These are phyloP conservation scores for Tupaia tana DNA, from an alignment of 2,113 vertebrate species.

Conservation along the genomic window DNA sequence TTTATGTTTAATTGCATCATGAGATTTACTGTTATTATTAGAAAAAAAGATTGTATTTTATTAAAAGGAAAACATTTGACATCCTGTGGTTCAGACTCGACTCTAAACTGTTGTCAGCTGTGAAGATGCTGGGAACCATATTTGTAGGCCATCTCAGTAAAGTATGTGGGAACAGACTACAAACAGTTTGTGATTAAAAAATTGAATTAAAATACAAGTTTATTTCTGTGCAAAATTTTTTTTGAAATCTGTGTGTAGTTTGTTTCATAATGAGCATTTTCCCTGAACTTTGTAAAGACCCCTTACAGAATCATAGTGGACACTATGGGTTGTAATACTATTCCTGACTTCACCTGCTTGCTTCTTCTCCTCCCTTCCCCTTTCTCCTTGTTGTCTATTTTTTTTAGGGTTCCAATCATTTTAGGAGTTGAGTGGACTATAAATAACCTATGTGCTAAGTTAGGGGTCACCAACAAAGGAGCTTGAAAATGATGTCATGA, in stretches of 20 bases:
- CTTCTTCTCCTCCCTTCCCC: not conserved
- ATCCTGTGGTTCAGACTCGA: not conserved
- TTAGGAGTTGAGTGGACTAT: not conserved
- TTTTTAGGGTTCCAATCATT: not conserved
- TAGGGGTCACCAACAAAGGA: not conserved
- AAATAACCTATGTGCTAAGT: not conserved
- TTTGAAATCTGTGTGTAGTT: too few relatives aligned
- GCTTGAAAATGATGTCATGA: not conserved
- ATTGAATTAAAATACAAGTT: too few relatives aligned
- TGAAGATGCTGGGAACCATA: not conserved
- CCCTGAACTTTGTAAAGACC: too few relatives aligned
- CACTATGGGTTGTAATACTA: not conserved
- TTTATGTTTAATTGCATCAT: slow-evolving; percentile 14
- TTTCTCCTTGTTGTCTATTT: not conserved
- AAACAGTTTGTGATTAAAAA: too few relatives aligned
- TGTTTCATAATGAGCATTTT: too few relatives aligned
- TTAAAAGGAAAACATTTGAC: not conserved
- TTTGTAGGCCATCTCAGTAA: not conserved
- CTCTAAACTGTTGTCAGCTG: not conserved
- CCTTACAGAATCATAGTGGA: not conserved
- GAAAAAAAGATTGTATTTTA: slow-evolving; percentile 2
- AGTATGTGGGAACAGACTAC: not conserved
- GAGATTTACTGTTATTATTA: not conserved
- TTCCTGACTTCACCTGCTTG: not conserved
- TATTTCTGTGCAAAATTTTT: too few relatives aligned